phyloP scores from a whole-genome alignment of 92 coral and sea anemone genomes.

The Palythoa heliodiscus region DNA sequence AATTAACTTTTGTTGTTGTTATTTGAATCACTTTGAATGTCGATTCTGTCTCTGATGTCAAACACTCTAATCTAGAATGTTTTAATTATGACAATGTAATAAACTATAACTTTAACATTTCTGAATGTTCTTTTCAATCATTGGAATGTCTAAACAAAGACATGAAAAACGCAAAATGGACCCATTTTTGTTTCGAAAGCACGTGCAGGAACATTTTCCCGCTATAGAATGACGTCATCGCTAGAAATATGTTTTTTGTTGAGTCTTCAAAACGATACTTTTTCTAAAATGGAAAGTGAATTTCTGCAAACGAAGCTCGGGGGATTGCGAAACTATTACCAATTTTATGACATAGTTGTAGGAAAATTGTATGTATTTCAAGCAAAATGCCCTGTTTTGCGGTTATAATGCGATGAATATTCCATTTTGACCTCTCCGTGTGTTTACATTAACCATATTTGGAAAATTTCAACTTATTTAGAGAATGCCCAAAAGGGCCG shows the following conservation, averaged over 20 bases:
- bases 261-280: background rate
- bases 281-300: background rate
- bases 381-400: background rate
- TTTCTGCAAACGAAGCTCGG: background rate
- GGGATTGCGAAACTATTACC: background rate
- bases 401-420: background rate
- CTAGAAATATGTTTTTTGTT: background rate
- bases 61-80: background rate
- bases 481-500: constrained; percentile 20
- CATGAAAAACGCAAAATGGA: background rate
- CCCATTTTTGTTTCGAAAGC: background rate
- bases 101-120: background rate
- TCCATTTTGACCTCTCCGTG: constrained; percentile 6
- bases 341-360: background rate
- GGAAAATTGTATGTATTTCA: background rate
- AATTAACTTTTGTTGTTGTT: no score
- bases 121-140: background rate
- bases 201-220: constrained; percentile 12
- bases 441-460: constrained; percentile 40
- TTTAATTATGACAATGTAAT: background rate
- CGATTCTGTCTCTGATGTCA: background rate
- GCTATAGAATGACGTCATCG: constrained; percentile 13
- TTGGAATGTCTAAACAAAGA: background rate
- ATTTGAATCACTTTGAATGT: background rate
- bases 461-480: constrained; percentile 33